Percentiles rank a stretch among this genome's conserved stretches.
phyloP scores from a whole-genome alignment of 2,113 vertebrate species.

The Tachycineta bicolor region DNA sequence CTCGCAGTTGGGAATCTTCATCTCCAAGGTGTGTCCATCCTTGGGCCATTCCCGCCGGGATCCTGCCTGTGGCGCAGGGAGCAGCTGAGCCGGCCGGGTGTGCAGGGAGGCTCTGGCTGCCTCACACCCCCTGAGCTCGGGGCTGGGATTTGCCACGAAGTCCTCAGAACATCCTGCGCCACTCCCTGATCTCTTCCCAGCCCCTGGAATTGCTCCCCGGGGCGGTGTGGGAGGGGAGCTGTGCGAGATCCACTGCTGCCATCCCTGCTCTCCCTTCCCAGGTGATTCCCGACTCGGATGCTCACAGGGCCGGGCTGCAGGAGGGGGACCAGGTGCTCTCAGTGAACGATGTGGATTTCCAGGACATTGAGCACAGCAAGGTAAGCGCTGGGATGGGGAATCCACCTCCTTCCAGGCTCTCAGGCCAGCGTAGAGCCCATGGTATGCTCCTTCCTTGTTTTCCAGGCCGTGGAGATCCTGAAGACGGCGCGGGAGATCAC shows the following conservation, averaged over 20 bases:
- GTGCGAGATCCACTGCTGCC: neutral
- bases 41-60: rapidly evolving
- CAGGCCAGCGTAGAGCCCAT: rapidly evolving
- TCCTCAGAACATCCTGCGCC: neutral
- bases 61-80: neutral
- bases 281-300: constrained; percentile 96
- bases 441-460: neutral
- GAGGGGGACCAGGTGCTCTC: constrained; percentile 97
- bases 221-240: neutral
- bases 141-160: neutral
- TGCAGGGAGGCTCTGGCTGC: neutral
- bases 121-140: neutral
- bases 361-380: constrained; percentile 97
- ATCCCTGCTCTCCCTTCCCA: constrained; percentile 33
- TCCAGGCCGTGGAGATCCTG: constrained; percentile 95
- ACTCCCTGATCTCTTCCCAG: neutral
- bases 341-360: constrained; percentile 97
- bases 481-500: constrained; percentile 95
- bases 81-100: neutral
- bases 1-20: constrained; percentile 96
- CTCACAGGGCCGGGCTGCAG: constrained; percentile 93
- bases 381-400: constrained; percentile 61
- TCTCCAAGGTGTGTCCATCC: constrained; percentile 88
- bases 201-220: neutral
- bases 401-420: neutral